Base-by-base conservation (phyloP, 2,113 vertebrate species). In the Periophthalmodon schlosseri region DNA sequence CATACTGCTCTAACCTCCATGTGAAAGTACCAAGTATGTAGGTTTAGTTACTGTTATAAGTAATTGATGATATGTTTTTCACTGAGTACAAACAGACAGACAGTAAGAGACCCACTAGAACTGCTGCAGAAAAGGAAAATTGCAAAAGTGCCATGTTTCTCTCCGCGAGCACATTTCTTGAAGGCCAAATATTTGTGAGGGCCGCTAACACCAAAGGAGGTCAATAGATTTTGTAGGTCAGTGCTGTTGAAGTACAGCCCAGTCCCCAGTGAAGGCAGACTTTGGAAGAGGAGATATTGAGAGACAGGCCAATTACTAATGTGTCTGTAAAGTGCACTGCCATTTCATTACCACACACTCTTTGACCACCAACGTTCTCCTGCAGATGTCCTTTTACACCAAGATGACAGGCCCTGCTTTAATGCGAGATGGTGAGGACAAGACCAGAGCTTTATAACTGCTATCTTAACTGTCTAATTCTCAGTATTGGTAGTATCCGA, bases 161-260 rank as follows among this genome's bases (percentile, higher is more conserved):
- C 60, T 70, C 65, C 70, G 64, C 69, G 36, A 52, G n/a, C 36
- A 81, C 67, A 70, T 77, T 80, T 77, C 69, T 72, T 79, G 63
- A 81, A 69, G 33, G 63, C 34, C 74, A 84, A 64, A 85, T 84
- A 64, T 84, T 83, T 83, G 74, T 64, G 63, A 75, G 70, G 65
- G 50, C 73, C 61, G 49, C 50, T 73, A 18, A 44, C 28, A 18
- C 3, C 64, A 69, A 80, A 33, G 12, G 76, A 79, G 72, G 78
- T 79, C 79, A 81, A 20, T 57, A 63, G 61, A 68, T 79, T 73
- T 79, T 69, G 18, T 69, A 52, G 69, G 18, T 72, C 79, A 85
- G 36, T 66, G 72, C 63, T 68, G 69, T 63, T 61, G 66, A 52
- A 75, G 67, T 75, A 56, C 28, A 46, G 74, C 61, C 39, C 23